phyloP scores from a whole-genome alignment of 2,888 invertebrate genomes.

The Synergus itoensis region DNA sequence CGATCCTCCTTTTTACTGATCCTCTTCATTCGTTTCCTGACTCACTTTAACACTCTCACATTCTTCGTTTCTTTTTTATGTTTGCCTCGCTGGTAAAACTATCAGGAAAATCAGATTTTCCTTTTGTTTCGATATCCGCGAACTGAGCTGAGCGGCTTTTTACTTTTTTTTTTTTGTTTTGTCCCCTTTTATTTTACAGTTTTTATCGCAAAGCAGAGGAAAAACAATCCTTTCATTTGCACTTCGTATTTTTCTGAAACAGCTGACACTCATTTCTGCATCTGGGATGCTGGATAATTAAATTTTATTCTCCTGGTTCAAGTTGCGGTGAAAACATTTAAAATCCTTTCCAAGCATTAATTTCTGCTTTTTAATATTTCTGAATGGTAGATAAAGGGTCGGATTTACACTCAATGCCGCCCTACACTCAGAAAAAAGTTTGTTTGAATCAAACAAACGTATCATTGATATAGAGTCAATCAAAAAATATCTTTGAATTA shows the following conservation, averaged over 20 bases:
- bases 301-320: constrained; percentile 6
- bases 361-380: neutral
- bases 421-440: too few relatives aligned
- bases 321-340: constrained; percentile 6
- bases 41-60: neutral
- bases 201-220: neutral
- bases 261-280: constrained; percentile 16
- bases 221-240: neutral
- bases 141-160: neutral
- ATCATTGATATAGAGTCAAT: too few relatives aligned
- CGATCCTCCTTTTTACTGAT: neutral
- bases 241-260: neutral
- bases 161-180: neutral
- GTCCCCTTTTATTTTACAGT: neutral
- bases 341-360: neutral
- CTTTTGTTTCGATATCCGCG: neutral
- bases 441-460: too few relatives aligned
- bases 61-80: neutral
- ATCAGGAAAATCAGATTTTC: neutral
- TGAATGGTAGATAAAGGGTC: neutral
- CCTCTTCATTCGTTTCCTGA: neutral
- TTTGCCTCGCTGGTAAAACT: neutral
- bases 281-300: constrained; percentile 12
- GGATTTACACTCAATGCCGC: too few relatives aligned
- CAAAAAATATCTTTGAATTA: too few relatives aligned